phyloP scores from a whole-genome alignment of 2,888 invertebrate species.

The Lasioglossum oenotherae region DNA sequence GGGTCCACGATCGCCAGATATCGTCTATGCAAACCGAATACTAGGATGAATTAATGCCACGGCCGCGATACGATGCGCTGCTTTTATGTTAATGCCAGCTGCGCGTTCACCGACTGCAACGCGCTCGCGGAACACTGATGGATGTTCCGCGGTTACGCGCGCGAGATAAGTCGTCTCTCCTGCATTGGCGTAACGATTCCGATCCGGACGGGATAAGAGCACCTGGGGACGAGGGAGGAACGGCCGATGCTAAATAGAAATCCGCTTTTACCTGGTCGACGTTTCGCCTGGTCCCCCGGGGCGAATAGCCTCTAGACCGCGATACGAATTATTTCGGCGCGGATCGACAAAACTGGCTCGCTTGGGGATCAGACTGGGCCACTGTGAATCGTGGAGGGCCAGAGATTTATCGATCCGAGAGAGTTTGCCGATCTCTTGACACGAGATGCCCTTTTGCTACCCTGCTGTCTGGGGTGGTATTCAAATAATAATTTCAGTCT shows the following conservation, averaged over 20 bases:
- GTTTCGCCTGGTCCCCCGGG: background rate
- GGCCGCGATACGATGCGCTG: conserved; percentile 58
- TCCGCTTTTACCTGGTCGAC: background rate
- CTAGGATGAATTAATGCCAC: conserved; percentile 68
- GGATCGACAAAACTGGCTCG: background rate
- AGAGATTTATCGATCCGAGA: background rate
- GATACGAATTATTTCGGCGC: background rate
- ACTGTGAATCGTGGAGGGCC: background rate
- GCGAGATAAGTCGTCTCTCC: conserved; percentile 58
- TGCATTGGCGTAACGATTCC: conserved; percentile 52
- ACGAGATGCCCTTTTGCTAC: background rate
- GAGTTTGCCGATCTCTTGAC: background rate
- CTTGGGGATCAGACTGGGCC: background rate
- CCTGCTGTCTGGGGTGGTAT: background rate
- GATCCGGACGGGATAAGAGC: conserved; percentile 49
- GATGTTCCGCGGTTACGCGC: conserved; percentile 51
- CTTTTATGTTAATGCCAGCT: conserved; percentile 68
- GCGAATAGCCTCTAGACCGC: background rate
- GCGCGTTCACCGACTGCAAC: conserved; percentile 37
- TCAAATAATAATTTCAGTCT: background rate
- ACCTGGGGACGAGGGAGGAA: conserved; percentile 12
- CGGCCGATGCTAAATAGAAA: conserved; percentile 3
- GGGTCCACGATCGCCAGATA: conserved; percentile 64
- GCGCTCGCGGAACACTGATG: conserved; percentile 54
- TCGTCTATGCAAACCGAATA: conserved; percentile 61